Evolutionary conservation across 2,888 invertebrate genomes (phyloP), one percentile per base, ranked within the genome.

Genomic region (Ormyrus rosae): DNA sequence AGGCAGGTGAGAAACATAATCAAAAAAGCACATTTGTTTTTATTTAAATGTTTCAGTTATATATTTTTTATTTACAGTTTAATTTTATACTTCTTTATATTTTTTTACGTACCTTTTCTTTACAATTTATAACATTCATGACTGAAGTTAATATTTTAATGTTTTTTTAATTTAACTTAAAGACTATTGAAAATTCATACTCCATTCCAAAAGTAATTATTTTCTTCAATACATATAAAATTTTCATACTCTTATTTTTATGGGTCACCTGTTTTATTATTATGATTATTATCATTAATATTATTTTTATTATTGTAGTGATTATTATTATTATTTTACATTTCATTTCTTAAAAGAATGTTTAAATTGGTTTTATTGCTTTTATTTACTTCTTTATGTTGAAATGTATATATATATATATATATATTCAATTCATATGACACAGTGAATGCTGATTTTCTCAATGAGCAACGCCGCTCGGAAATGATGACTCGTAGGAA

Each of bases 391-490:
- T 60, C 60, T 34, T 72, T 72, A 61, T 45, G 8, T 51, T 34
- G 19, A 68, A 6, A 55, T 2, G 0, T 10, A 48, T 45, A 55
- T 73, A 64, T 64, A 64, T 55, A n/a, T 64, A 61, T 71, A 61
- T 34, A 53, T 82, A 85, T 64, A 68, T 77, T 63, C 51, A 73
- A 73, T 81, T 81, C 64, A 61, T 86, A 77, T 84, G 76, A 72
- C 50, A 76, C 86, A 90, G 89, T 78, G 80, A 78, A 88, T 74
- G 86, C 86, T 83, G 86, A 88, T 82, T 89, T 88, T 85, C 86
- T 89, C 83, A 89, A 90, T 84, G 89, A 89, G 85, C 89, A 89
- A 88, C 85, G 89, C 74, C 88, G 88, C 80, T 83, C 84, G 67
- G 87, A 87, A 77, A 84, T 87, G 81, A 86, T 86, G 76, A 84